Base-by-base conservation (phyloP, 2,797 vertebrate species). In the Hirundo rustica region DNA sequence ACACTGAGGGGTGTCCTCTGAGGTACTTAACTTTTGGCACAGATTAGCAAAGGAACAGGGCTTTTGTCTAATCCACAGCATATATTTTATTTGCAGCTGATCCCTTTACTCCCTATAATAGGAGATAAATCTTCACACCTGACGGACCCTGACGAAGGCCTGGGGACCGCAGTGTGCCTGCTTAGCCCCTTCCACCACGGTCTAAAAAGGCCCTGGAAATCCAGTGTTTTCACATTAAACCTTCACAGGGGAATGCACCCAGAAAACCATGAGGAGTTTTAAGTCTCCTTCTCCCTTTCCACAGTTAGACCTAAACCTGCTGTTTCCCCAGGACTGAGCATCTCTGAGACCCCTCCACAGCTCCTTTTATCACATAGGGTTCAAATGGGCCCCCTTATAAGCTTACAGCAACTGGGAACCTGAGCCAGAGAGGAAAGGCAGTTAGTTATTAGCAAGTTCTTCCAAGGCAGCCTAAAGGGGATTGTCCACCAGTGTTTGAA, bases 81-180 rank as follows among this genome's bases (percentile, higher is more conserved):
- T 40, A 79, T 85, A 94, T 95, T 96, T 96, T 93, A 95, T 90
- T 95, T 94, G 88, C 83, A 90, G 80, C 60, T 95, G 95, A 96
- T 95, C 92, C 91, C 22, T 83, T 93, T 89, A 92, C 48, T 79
- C 93, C 88, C 64, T 89, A 94, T 89, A 95, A 96, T 89, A 95
- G 94, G 87, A 95, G 77, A 90, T 95, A 95, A 97, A 92, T 93
- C 93, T 94, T 95, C 92, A 95, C 95, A 97, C 96, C 92, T 94
- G 88, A 64, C 77, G 76, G 86, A 74, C 26, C 48, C 74, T 74
- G 74, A 32, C 74, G 84, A 92, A 93, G 57, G 86, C 74, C 86
- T 57, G 34, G 92, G 92, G 93, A 82, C 61, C 9, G 57, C n/a
- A 42, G 53, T 0, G 2, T 45, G 30, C 36, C 61, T 58, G 30